Base-by-base conservation (phyloP, 2,797 vertebrate species). In the Galago senegalensis region DNA sequence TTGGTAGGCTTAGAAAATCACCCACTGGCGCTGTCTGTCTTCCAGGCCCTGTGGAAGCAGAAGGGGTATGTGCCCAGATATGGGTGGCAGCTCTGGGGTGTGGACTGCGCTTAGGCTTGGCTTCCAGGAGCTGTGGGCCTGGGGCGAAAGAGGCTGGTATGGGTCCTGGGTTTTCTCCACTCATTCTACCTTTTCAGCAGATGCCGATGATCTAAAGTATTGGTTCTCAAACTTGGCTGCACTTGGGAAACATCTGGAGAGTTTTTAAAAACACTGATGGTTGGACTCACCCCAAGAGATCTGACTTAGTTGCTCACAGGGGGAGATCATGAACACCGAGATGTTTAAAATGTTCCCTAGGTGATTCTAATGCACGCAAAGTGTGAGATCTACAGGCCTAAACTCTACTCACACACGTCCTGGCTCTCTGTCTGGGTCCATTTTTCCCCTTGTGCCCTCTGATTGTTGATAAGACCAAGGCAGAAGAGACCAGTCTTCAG, bases 211-310 rank as follows among this genome's bases (percentile, higher is more conserved):
- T 34, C 40, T 2, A 2, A 34, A 43, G 20, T 3, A 0, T 40
- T 80, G 18, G 16, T 82, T 92, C 81, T 79, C 70, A 72, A 80
- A 89, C 29, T 76, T 88, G 37, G 40, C 49, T 92, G 43, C 43
- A 49, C 73, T 67, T 31, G 60, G 60, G 27, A 53, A 37, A 69
- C 56, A 86, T 40, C 31, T 58, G 49, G 60, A 77, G 37, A 31
- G 58, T 60, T 88, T 75, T 37, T 18, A 23, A 40, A 77, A 76
- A 34, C 34, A 46, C 37, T 23, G 21, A 70, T 69, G 29, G 27
- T 17, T 73, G 29, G 23, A n/a, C 0, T 12, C 1, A 82, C 7
- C 20, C 60, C 29, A 56, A 37, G 49, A 82, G 31, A 93, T 53
- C 72, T 87, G 27, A n/a, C 61, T 81, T 61, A 31, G 27, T 46